These are phyloP conservation scores for Hemaris fuciformis DNA, from an alignment of 2,888 invertebrate genomes.

Conservation along the genomic window DNA sequence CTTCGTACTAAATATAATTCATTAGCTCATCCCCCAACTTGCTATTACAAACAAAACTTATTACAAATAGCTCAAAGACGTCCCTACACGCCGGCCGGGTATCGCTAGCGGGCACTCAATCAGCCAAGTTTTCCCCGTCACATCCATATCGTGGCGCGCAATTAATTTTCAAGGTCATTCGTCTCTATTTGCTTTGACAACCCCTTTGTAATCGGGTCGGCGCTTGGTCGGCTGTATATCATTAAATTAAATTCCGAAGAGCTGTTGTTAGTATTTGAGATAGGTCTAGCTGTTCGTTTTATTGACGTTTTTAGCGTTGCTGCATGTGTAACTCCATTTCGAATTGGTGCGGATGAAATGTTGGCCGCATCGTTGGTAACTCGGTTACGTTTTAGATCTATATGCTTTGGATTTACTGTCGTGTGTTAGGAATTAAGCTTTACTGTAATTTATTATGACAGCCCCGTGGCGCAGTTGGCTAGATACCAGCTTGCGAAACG, in stretches of 20 bases:
- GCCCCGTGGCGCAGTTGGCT: too few relatives aligned
- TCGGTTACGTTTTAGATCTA: too few relatives aligned
- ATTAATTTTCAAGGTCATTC: constrained; percentile 55
- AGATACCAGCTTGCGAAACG: too few relatives aligned
- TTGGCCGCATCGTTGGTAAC: too few relatives aligned
- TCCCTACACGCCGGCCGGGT: background rate
- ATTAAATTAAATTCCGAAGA: constrained; percentile 55
- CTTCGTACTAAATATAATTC: too few relatives aligned
- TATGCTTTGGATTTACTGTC: too few relatives aligned
- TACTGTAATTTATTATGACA: too few relatives aligned
- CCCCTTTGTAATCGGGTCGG: constrained; percentile 47
- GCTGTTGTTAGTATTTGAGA: constrained; percentile 43
- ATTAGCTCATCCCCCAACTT: background rate
- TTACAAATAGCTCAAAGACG: background rate
- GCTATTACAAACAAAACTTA: background rate
- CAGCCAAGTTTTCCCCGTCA: constrained; percentile 8
- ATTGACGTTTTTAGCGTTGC: constrained; percentile 28
- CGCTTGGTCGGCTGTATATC: constrained; percentile 43
- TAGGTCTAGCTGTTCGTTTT: constrained; percentile 31
- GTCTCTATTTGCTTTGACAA: constrained; percentile 57
- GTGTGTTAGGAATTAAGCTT: too few relatives aligned
- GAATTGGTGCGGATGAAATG: too few relatives aligned
- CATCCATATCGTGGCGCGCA: constrained; percentile 46
- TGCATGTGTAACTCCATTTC: too few relatives aligned
- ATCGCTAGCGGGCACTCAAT: constrained; percentile 8